Evolutionary conservation across 2,113 vertebrate species (phyloP).

Genomic region (Seriola quinqueradiata): DNA sequence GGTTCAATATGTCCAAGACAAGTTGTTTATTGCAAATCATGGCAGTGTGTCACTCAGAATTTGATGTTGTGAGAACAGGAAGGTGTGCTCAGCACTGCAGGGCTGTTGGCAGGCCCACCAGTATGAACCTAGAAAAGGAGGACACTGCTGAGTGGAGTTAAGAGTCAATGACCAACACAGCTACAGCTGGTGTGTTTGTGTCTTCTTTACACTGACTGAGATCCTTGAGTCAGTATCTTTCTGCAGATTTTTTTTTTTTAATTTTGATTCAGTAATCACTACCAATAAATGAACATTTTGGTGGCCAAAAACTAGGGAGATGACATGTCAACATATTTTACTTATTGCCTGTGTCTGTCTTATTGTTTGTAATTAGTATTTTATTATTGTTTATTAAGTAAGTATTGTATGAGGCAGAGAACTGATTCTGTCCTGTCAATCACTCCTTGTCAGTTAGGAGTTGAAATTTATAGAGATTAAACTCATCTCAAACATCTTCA

Average conservation of each 20-base stretch:
- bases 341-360: background rate
- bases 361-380: background rate
- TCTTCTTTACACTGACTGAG: background rate
- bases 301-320: background rate
- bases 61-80: background rate
- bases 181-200: background rate
- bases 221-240: background rate
- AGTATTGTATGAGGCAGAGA: background rate
- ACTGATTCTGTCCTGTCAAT: background rate
- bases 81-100: background rate
- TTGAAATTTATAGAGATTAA: background rate
- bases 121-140: background rate
- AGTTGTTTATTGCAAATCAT: background rate
- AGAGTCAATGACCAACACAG: conserved; percentile 14
- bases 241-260: background rate
- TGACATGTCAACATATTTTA: background rate
- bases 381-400: background rate
- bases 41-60: conserved; percentile 3
- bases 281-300: background rate
- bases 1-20: background rate
- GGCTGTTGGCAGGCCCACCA: background rate
- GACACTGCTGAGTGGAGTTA: background rate
- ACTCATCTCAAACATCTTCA: too few species aligned
- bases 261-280: background rate
- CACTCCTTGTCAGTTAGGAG: background rate